Conservation (phyloP, 2,888 invertebrate genomes). For the Nyleta sp. region DNA sequence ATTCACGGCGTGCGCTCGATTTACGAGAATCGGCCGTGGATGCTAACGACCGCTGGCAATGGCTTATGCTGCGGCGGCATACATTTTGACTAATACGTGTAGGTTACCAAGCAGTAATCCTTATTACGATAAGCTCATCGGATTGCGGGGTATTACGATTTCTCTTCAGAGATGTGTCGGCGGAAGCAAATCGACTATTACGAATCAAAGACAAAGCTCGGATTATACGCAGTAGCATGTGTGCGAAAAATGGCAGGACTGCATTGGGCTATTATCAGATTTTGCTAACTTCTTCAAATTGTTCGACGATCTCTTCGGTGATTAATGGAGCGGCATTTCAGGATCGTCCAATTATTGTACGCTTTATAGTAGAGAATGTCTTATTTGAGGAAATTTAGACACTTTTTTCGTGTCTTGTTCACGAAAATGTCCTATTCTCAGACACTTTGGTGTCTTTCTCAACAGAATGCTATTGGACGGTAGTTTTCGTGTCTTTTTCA, state of each 20-base stretch:
- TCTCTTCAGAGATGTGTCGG: conserved; percentile 29
- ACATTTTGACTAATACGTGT: conserved; percentile 47
- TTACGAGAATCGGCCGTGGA: conserved; percentile 34
- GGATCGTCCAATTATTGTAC: no score
- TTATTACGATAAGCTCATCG: conserved; percentile 61
- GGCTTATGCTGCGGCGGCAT: conserved; percentile 37
- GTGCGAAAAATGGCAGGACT: not conserved
- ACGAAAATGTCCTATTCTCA: no score
- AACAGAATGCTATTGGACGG: no score
- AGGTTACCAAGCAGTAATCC: conserved; percentile 47
- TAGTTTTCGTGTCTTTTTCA: no score
- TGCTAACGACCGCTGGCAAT: conserved; percentile 37
- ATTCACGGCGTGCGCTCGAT: conserved; percentile 32
- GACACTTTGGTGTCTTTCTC: no score
- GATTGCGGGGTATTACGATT: conserved; percentile 39
- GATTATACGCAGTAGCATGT: conserved; percentile 6
- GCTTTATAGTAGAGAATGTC: no score
- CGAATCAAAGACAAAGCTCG: conserved; percentile 25
- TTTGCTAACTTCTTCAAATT: no score
- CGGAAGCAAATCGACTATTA: conserved; percentile 26
- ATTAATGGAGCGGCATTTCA: no score
- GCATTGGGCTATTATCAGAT: not conserved
- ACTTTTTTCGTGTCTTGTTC: no score
- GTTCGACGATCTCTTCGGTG: no score
- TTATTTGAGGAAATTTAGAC: no score